These are phyloP conservation scores for Montifringilla adamsi DNA, from an alignment of 2,113 vertebrate genomes.

Conservation along the genomic window DNA sequence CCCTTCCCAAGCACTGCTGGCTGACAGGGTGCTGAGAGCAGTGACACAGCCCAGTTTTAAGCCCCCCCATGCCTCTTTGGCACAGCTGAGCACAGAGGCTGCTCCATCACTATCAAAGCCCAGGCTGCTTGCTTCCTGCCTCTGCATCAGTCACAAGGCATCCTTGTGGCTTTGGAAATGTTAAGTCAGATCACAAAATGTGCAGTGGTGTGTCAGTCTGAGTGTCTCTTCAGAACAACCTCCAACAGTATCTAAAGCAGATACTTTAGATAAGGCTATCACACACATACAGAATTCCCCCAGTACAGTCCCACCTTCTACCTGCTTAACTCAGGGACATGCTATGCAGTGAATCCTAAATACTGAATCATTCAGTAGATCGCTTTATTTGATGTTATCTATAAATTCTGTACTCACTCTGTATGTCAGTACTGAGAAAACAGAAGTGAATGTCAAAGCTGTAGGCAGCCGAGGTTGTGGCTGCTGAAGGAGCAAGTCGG, in stretches of 20 bases:
- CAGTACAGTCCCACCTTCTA: not conserved
- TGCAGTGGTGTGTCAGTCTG: not conserved
- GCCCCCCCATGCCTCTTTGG: not conserved
- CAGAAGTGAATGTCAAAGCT: not conserved
- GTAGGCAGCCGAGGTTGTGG: not conserved
- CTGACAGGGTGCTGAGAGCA: not conserved
- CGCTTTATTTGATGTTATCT: not conserved
- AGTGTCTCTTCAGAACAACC: not conserved
- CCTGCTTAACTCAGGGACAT: not conserved
- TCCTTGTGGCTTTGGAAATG: not conserved
- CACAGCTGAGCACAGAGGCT: not conserved
- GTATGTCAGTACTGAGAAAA: not conserved
- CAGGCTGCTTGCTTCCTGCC: not conserved
- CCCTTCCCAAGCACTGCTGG: not conserved
- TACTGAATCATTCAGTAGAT: not conserved
- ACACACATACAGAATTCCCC: not conserved
- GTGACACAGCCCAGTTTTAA: not conserved
- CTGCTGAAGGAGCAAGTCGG: not conserved
- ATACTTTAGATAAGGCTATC: not conserved
- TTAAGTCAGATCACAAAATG: not conserved
- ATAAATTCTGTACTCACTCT: not conserved
- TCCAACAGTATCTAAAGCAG: not conserved
- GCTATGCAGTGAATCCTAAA: not conserved
- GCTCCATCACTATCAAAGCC: not conserved
- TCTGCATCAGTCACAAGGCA: not conserved